phyloP scores from a whole-genome alignment of 64 coral and sea anemone genomes.

The Porites australiensis region DNA sequence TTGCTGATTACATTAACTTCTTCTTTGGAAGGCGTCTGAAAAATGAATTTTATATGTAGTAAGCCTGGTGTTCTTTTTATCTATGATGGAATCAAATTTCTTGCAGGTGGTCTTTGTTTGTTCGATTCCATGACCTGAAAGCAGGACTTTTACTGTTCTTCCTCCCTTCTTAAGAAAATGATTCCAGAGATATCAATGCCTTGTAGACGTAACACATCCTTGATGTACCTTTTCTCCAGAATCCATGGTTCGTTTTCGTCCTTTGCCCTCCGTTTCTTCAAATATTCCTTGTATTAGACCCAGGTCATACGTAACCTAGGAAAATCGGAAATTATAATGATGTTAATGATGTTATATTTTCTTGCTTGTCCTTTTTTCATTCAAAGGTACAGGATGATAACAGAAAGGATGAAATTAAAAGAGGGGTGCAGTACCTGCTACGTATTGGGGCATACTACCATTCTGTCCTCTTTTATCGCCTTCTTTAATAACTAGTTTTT shows the following conservation, averaged over 20 bases:
- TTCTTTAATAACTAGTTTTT: no score
- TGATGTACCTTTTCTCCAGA: conserved; percentile 1
- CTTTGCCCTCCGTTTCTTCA: background rate
- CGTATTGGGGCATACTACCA: no score
- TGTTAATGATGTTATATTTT: no score
- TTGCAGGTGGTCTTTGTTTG: no score
- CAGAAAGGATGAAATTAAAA: no score
- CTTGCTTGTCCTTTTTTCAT: no score
- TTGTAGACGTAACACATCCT: background rate
- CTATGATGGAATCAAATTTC: background rate
- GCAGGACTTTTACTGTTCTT: background rate
- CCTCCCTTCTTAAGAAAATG: background rate
- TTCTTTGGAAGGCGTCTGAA: conserved; percentile 10
- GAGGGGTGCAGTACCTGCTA: no score
- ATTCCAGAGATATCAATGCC: background rate
- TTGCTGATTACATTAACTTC: background rate
- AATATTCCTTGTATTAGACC: conserved; percentile 41
- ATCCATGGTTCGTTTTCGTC: conserved; percentile 22
- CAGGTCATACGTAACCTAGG: conserved; percentile 57
- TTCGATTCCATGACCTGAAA: no score
- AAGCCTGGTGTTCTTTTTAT: background rate
- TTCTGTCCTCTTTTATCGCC: no score
- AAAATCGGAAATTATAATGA: background rate
- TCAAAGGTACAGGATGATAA: no score
- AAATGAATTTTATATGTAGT: no score